These are phyloP conservation scores for Dicyrtoma fusca DNA, from an alignment of 2,888 invertebrate species.

Conservation along the genomic window DNA sequence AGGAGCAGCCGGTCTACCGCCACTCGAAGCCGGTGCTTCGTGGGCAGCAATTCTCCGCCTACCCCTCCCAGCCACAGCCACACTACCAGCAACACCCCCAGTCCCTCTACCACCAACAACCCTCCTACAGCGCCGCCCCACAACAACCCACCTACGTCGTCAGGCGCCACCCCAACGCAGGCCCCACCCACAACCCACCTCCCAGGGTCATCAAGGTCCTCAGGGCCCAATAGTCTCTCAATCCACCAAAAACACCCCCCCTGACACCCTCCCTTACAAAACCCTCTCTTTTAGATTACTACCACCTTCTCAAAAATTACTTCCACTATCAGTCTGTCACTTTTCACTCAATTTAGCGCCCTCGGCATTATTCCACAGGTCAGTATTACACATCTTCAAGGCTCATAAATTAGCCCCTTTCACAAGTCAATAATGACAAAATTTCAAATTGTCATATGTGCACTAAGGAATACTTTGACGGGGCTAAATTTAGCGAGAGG, in stretches of 20 bases:
- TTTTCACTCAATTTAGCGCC: no score
- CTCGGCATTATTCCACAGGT: no score
- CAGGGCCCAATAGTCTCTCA: conserved; percentile 19
- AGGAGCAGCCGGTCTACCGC: conserved; percentile 26
- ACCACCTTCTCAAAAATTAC: no score
- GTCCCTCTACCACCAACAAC: conserved; percentile 18
- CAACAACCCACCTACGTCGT: conserved; percentile 34
- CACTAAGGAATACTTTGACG: no score
- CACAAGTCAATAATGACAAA: no score
- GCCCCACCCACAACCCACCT: not conserved
- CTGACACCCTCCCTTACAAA: no score
- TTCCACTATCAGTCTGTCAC: no score
- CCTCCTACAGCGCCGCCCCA: conserved; percentile 1
- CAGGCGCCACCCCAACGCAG: conserved; percentile 22
- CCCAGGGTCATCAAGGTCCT: conserved; percentile 32
- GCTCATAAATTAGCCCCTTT: no score
- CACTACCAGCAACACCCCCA: conserved; percentile 20
- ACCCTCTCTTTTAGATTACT: no score
- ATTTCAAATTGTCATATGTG: no score
- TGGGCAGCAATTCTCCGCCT: conserved; percentile 34
- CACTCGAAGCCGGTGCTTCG: not conserved
- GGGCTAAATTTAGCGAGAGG: no score
- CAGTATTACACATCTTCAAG: no score
- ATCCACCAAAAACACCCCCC: not conserved
- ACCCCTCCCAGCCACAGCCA: not conserved